Percentiles rank a stretch among this genome's conserved stretches.
Conservation (phyloP, 2,113 vertebrate genomes). For the Atherinomorus stipes region DNA sequence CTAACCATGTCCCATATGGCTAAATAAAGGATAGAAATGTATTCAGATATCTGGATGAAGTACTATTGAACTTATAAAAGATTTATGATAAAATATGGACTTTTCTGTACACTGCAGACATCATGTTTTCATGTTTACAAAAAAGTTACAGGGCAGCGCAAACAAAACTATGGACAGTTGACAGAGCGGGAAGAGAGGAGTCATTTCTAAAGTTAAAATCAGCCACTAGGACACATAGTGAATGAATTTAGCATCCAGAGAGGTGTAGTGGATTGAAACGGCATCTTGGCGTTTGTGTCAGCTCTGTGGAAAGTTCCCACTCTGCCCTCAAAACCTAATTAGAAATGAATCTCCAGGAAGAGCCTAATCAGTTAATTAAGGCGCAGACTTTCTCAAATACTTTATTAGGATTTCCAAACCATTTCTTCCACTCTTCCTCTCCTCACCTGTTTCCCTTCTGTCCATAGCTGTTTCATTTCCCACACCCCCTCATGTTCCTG, state of each 20-base stretch:
- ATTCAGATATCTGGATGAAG: too few species aligned
- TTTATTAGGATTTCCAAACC: neutral
- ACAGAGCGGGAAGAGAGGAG: slow-evolving; percentile 19
- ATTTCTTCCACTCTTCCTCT: slow-evolving; percentile 7
- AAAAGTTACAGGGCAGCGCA: slow-evolving; percentile 10
- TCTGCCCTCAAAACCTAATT: slow-evolving; percentile 38
- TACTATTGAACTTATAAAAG: too few species aligned
- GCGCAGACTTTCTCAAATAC: slow-evolving; percentile 19
- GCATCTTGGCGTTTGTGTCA: slow-evolving; percentile 33
- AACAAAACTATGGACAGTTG: neutral
- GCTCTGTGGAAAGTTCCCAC: slow-evolving; percentile 35
- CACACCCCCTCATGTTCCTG: slow-evolving; percentile 1
- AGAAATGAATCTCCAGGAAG: slow-evolving; percentile 40
- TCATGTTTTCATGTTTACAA: slow-evolving; percentile 16
- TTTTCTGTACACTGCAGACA: neutral
- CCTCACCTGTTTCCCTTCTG: slow-evolving; percentile 36
- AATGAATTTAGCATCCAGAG: slow-evolving; percentile 21
- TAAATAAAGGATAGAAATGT: too few species aligned
- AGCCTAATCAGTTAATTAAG: slow-evolving; percentile 26
- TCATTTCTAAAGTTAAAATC: slow-evolving; percentile 36
- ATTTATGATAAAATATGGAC: too few species aligned
- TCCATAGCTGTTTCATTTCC: slow-evolving; percentile 35
- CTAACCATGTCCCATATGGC: too few species aligned
- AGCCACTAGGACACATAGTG: slow-evolving; percentile 32
- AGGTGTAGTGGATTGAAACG: slow-evolving; percentile 34